phyloP scores from a whole-genome alignment of 2,888 invertebrate species.

The Drosophila atripex region DNA sequence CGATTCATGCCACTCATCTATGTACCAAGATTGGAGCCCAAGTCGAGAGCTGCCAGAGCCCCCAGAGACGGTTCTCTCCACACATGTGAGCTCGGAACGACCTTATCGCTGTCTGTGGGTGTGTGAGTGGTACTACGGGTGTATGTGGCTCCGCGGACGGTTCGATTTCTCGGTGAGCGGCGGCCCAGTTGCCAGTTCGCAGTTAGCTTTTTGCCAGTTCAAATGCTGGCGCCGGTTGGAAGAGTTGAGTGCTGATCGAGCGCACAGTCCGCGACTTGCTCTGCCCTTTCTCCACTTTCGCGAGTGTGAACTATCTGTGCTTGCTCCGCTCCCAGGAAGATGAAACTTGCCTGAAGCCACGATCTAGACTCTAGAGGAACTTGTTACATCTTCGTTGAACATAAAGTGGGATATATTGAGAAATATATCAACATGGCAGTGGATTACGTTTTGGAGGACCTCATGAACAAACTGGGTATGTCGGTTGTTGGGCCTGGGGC shows the following conservation, averaged over 20 bases:
- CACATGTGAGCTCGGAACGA: conserved; percentile 32
- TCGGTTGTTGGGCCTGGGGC: conserved; percentile 3
- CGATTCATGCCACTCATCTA: background rate
- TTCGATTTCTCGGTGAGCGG: conserved; percentile 48
- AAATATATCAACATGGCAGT: conserved; percentile 85
- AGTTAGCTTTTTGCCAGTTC: conserved; percentile 70
- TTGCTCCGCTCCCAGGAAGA: conserved; percentile 17
- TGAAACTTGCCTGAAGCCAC: conserved; percentile 22
- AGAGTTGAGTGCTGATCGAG: conserved; percentile 47
- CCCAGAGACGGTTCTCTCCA: conserved; percentile 15
- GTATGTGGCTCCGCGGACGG: conserved; percentile 43
- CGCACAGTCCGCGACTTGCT: conserved; percentile 9
- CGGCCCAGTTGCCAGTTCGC: conserved; percentile 65
- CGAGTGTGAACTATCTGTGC: conserved; percentile 25
- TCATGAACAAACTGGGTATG: conserved; percentile 88
- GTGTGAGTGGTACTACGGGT: conserved; percentile 45
- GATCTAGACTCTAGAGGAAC: background rate
- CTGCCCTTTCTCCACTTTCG: background rate
- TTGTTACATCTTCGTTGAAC: conserved; percentile 10
- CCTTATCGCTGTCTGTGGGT: conserved; percentile 53
- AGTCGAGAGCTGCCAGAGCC: conserved; percentile 20
- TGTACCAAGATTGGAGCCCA: conserved; percentile 16
- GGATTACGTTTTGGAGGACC: conserved; percentile 87
- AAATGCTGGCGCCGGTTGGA: conserved; percentile 54
- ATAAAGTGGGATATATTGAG: background rate